Conservation (phyloP, 35 echinoderm and acorn worm genomes). For the Anneissia japonica region DNA sequence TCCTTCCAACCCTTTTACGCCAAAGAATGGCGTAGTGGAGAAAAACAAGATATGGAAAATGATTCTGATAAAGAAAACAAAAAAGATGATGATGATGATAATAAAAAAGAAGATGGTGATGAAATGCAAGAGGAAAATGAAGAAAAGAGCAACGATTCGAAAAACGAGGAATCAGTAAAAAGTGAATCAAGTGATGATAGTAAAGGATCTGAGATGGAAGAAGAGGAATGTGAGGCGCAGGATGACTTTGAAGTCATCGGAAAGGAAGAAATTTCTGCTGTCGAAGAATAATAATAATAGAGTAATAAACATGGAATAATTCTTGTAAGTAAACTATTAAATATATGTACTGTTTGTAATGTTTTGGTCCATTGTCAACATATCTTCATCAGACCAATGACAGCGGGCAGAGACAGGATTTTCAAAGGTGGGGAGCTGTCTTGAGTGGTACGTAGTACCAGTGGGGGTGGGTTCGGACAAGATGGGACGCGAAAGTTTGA, state of each 20-base stretch:
- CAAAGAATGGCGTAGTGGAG: neutral
- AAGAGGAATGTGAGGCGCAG: neutral
- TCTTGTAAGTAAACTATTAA: neutral
- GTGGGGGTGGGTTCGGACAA: too few relatives aligned
- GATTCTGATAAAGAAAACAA: neutral
- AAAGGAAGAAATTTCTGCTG: constrained; percentile 45
- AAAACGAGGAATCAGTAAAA: neutral
- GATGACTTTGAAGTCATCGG: constrained; percentile 68
- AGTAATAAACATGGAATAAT: neutral
- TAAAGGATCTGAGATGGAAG: neutral
- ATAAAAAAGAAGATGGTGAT: constrained; percentile 2
- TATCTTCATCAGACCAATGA: too few relatives aligned
- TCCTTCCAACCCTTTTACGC: constrained; percentile 35
- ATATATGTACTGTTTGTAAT: too few relatives aligned
- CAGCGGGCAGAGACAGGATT: too few relatives aligned
- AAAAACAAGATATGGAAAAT: constrained; percentile 6
- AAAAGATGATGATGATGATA: neutral
- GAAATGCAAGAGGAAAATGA: neutral
- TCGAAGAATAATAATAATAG: neutral
- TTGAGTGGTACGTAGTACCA: too few relatives aligned
- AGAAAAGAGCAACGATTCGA: neutral
- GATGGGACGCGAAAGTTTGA: too few relatives aligned
- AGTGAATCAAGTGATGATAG: constrained; percentile 9
- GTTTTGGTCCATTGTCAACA: too few relatives aligned
- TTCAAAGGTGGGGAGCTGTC: too few relatives aligned